phyloP scores from a whole-genome alignment of 2,888 invertebrate genomes.

The Pimpla rufipes region DNA sequence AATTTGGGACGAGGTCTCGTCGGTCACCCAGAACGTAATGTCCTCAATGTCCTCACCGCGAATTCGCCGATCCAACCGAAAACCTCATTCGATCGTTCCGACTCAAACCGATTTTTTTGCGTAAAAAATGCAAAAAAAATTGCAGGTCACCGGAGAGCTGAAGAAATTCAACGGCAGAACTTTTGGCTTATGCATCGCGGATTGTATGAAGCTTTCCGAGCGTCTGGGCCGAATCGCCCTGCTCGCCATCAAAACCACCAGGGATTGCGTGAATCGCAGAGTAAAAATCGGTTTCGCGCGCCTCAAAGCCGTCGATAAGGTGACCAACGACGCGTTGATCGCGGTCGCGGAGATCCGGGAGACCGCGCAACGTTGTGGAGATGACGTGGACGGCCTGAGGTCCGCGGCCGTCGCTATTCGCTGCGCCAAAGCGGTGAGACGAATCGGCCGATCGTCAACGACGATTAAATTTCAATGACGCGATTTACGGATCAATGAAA shows the following conservation, averaged over 20 bases:
- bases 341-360: slow-evolving; percentile 53
- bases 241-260: slow-evolving; percentile 12
- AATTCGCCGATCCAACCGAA: background rate
- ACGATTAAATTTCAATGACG: too few species aligned
- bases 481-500: too few species aligned
- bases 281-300: slow-evolving; percentile 66
- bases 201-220: background rate
- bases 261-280: slow-evolving; percentile 67
- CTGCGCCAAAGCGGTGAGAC: slow-evolving; percentile 72
- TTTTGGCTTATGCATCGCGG: too few species aligned
- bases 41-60: background rate
- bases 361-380: slow-evolving; percentile 59
- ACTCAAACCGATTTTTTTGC: too few species aligned
- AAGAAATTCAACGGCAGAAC: too few species aligned
- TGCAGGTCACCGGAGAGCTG: too few species aligned
- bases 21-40: background rate
- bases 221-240: background rate
- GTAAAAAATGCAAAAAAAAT: too few species aligned
- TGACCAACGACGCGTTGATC: slow-evolving; percentile 38
- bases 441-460: background rate
- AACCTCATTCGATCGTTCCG: too few species aligned
- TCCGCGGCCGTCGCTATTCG: slow-evolving; percentile 57
- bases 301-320: slow-evolving; percentile 60
- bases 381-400: slow-evolving; percentile 48
- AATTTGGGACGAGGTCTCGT: background rate